A percentile compares a stretch with the other conserved stretches of the same genome.
Evolutionary conservation across 2,797 vertebrate genomes (phyloP).

Genomic region (Kryptolebias ocellatus): DNA sequence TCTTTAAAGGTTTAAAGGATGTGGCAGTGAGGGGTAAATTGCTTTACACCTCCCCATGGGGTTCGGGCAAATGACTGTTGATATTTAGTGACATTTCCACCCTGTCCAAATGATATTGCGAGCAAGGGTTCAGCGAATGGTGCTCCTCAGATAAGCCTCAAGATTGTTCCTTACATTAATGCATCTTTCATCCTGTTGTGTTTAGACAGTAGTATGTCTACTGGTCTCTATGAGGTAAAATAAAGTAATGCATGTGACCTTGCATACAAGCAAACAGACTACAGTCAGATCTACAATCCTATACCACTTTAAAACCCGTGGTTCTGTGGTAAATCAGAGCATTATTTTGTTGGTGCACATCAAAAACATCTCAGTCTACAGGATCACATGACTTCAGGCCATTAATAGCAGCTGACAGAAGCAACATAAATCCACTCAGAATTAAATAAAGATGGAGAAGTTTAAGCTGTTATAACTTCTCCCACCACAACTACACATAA

Average conservation of each 20-base stretch:
- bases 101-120: conserved; percentile 48
- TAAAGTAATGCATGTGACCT: conserved; percentile 16
- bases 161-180: conserved; percentile 14
- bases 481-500: conserved; percentile 14
- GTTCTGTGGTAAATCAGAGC: conserved; percentile 44
- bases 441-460: conserved; percentile 66
- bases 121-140: conserved; percentile 36
- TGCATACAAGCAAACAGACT: background rate
- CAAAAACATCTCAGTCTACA: conserved; percentile 48
- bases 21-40: conserved; percentile 44
- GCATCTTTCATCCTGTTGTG: conserved; percentile 4
- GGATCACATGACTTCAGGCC: conserved; percentile 62
- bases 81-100: conserved; percentile 66
- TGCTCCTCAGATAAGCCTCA: conserved; percentile 24
- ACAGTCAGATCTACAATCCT: no score
- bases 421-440: conserved; percentile 64
- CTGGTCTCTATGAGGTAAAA: background rate
- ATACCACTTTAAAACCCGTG: conserved; percentile 11
- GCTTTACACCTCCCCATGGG: conserved; percentile 26
- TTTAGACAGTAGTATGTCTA: conserved; percentile 16
- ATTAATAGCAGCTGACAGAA: conserved; percentile 54
- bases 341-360: conserved; percentile 51
- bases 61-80: conserved; percentile 51
- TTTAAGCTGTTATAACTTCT: conserved; percentile 52
- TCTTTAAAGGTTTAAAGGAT: conserved; percentile 36